Conservation (phyloP, 2,888 invertebrate species). For the Drosophila gaucha region DNA sequence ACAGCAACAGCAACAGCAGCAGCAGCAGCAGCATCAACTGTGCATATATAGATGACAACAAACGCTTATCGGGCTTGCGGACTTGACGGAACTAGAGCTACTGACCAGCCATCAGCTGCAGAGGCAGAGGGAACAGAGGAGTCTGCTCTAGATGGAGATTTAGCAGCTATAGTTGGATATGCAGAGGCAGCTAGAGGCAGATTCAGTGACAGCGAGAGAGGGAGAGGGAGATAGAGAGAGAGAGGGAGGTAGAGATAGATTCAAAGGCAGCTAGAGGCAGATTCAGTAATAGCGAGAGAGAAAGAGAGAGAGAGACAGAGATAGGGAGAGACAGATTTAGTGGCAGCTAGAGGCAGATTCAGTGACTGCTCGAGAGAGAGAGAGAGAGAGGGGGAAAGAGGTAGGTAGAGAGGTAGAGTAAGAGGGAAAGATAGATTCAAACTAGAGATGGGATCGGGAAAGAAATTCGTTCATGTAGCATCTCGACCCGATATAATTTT, state of each 20-base stretch:
- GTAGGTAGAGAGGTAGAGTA: not conserved
- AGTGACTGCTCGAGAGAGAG: too few relatives aligned
- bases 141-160: too few relatives aligned
- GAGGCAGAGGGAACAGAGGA: too few relatives aligned
- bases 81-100: conserved; percentile 34
- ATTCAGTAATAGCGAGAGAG: not conserved
- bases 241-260: too few relatives aligned
- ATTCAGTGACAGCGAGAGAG: not conserved
- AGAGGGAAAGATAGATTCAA: too few relatives aligned
- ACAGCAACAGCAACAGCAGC: conserved; percentile 1
- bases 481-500: too few relatives aligned
- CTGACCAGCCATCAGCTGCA: conserved; percentile 17
- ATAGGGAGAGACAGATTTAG: not conserved
- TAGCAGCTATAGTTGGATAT: not conserved
- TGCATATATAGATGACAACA: conserved; percentile 32
- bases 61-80: conserved; percentile 43
- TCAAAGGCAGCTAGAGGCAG: not conserved
- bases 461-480: too few relatives aligned
- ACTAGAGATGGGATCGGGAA: too few relatives aligned
- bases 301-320: not conserved
- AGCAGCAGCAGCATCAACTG: conserved; percentile 11
- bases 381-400: not conserved
- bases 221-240: not conserved
- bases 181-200: not conserved
- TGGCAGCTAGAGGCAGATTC: too few relatives aligned